Evolutionary conservation across 2,113 vertebrate species (phyloP).

Genomic region (Euleptes europaea): DNA sequence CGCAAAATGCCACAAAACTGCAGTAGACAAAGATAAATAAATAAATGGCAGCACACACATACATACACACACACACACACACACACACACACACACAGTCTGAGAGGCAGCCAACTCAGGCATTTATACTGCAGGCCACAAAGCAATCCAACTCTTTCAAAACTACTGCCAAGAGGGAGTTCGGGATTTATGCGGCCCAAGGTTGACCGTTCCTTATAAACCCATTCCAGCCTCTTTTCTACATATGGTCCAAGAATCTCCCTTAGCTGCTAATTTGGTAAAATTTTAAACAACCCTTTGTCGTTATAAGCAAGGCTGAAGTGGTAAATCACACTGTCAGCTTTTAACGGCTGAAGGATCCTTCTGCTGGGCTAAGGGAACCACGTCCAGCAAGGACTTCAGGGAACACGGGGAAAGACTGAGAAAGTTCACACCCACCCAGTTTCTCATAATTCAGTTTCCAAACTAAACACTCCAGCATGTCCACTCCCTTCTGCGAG

Average conservation of each 20-base stretch:
- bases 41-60: not conserved
- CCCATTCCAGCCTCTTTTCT: not conserved
- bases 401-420: not conserved
- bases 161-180: not conserved
- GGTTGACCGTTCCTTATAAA: not conserved
- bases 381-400: not conserved
- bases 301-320: not conserved
- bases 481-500: not conserved
- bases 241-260: not conserved
- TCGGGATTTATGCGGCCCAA: not conserved
- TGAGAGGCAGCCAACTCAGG: not conserved
- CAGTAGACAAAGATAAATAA: not conserved
- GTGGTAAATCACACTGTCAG: not conserved
- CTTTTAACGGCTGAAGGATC: not conserved
- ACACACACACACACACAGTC: not conserved
- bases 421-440: too few relatives aligned
- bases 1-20: not conserved
- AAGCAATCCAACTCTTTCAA: not conserved
- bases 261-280: not conserved
- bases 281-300: not conserved
- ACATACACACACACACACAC: too few relatives aligned
- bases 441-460: not conserved
- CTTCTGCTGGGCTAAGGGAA: not conserved
- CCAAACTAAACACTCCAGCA: not conserved
- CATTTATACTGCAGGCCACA: not conserved